Evolutionary conservation across 2,888 invertebrate species (phyloP).

Genomic region (Brachypterus glaber): DNA sequence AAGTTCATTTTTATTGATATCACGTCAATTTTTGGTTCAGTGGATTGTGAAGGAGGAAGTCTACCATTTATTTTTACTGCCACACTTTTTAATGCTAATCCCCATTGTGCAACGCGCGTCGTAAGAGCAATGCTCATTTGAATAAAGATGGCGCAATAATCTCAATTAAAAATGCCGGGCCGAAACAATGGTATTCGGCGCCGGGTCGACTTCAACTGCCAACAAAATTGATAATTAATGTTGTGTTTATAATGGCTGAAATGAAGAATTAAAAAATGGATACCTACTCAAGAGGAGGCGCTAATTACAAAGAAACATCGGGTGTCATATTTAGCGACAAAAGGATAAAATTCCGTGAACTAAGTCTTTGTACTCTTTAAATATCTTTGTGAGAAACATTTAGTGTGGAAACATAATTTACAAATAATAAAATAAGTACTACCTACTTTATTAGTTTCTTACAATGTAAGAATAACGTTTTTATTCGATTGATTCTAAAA

Average conservation of each 20-base stretch:
- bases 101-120: conserved; percentile 22
- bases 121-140: conserved; percentile 38
- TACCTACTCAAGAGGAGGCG: conserved; percentile 37
- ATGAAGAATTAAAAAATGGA: conserved; percentile 42
- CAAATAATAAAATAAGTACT: no score
- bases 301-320: conserved; percentile 31
- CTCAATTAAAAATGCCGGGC: conserved; percentile 42
- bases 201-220: conserved; percentile 33
- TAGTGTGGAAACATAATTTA: no score
- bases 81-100: no score
- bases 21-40: no score
- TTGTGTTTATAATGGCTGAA: conserved; percentile 43
- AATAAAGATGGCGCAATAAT: conserved; percentile 43
- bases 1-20: no score
- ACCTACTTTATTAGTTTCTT: no score
- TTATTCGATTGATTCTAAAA: no score
- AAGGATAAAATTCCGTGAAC: conserved; percentile 31
- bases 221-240: conserved; percentile 43
- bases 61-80: no score
- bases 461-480: no score
- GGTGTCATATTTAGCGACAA: conserved; percentile 31
- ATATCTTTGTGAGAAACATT: conserved; percentile 25
- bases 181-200: conserved; percentile 37
- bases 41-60: no score
- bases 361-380: no score